Base-by-base conservation (phyloP, 2,888 invertebrate species). In the Drosophila barbarae region DNA sequence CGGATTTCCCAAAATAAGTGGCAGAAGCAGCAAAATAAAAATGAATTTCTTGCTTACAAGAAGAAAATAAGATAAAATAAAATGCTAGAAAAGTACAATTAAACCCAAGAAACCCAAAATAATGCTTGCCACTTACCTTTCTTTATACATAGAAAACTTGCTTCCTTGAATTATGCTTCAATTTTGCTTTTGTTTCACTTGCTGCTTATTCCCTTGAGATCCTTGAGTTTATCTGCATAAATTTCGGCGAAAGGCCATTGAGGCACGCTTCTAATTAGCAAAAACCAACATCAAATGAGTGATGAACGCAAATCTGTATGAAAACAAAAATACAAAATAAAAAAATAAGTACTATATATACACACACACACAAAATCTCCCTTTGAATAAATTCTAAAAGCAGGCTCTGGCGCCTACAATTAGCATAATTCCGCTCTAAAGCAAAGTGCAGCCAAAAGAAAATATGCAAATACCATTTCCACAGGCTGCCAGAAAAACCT, bases 211-310 rank as follows among this genome's bases (percentile, higher is more conserved):
- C 38, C 32, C 28, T 44, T 38, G 49, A 34, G 51, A 56, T 61
- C 69, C 64, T 69, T 49, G 59, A 55, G 60, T 76, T 71, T 82
- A 73, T 82, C 70, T 82, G 68, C 80, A 79, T 79, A 84, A 84
- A 84, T 79, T 71, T 72, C 36, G 36, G 18, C 30, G 7, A 28
- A 26, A 54, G 47, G 46, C 58, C 46, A 44, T 38, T 36, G 54
- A 36, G 51, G 46, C 63, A 71, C 71, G 73, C 77, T 73, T 71
- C 80, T 84, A 79, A 79, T 79, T 79, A 84, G 80, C 56, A 51
- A 54, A 44, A 68, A 63, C 68, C 73, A 60, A 55, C 66, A 68
- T 42, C 58, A 58, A 58, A 47, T 59, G 46, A 57, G 46, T 36
- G 42, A 68, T 56, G 61, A 50, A 50, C 50, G 9, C n/a, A 56